A percentile compares a stretch with the other conserved stretches of the same genome.
These are phyloP conservation scores for Actias luna DNA, from an alignment of 2,888 invertebrate species.

Conservation along the genomic window DNA sequence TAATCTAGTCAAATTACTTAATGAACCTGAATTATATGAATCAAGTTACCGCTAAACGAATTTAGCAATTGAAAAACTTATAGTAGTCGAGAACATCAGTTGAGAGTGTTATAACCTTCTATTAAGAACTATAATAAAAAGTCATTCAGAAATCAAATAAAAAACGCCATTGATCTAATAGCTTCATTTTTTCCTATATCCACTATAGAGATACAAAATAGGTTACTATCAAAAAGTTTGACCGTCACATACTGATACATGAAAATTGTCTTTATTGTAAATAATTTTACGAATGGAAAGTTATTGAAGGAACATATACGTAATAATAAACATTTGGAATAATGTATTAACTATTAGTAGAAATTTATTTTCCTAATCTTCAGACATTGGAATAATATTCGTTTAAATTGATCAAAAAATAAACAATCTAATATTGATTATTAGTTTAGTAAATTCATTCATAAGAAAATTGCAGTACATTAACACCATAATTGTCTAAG, in stretches of 20 bases:
- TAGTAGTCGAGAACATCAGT: no score
- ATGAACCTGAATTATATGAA: background rate
- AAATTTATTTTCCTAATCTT: background rate
- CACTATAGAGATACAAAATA: no score
- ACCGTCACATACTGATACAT: background rate
- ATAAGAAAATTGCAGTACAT: no score
- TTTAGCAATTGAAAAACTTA: no score
- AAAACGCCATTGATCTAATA: no score
- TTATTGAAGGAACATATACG: background rate
- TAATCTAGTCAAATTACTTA: conserved; percentile 5
- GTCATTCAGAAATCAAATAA: no score
- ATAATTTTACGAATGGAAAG: background rate
- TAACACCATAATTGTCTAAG: background rate
- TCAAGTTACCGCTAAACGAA: background rate
- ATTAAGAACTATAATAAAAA: no score
- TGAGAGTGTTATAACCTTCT: no score
- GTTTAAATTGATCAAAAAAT: background rate
- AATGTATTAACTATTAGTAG: background rate
- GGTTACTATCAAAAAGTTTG: no score
- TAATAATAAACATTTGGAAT: background rate
- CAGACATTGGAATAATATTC: background rate
- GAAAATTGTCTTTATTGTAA: background rate
- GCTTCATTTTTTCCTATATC: no score
- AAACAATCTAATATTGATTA: background rate
- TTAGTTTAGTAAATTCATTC: background rate